phyloP scores from a whole-genome alignment of 2,113 vertebrate species.

The Orcinus orca region DNA sequence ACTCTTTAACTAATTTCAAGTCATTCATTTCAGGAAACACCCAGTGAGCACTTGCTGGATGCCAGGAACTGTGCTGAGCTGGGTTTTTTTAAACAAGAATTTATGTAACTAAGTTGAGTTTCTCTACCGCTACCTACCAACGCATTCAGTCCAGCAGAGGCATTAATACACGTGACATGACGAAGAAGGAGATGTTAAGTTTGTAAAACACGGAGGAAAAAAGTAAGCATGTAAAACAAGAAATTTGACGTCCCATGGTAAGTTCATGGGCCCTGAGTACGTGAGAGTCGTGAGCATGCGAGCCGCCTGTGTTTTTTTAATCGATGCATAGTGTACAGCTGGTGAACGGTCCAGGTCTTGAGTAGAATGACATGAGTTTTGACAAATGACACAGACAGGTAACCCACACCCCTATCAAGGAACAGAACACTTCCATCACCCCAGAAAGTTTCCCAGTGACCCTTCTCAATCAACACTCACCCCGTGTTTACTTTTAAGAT shows the following conservation, averaged over 20 bases:
- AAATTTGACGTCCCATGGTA: neutral
- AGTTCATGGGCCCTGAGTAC: neutral
- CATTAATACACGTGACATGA: neutral
- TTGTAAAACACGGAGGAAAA: neutral
- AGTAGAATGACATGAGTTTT: neutral
- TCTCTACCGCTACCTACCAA: neutral
- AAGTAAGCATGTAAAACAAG: neutral
- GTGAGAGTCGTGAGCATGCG: neutral
- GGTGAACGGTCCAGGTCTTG: neutral
- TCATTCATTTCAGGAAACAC: conserved; percentile 6
- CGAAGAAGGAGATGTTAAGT: neutral
- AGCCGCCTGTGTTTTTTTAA: neutral
- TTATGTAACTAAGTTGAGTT: neutral
- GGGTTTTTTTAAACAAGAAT: neutral
- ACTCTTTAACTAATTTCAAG: neutral
- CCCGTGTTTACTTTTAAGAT: neutral
- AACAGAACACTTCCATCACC: neutral
- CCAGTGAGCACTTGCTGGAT: neutral
- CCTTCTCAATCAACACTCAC: neutral
- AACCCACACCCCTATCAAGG: neutral
- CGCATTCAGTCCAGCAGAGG: neutral
- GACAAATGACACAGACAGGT: neutral
- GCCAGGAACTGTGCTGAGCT: neutral
- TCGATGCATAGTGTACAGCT: no score
- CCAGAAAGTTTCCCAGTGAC: neutral